Percentiles rank a stretch among this genome's conserved stretches.
Conservation (phyloP, 2,797 vertebrate species). For the Karalla daura region DNA sequence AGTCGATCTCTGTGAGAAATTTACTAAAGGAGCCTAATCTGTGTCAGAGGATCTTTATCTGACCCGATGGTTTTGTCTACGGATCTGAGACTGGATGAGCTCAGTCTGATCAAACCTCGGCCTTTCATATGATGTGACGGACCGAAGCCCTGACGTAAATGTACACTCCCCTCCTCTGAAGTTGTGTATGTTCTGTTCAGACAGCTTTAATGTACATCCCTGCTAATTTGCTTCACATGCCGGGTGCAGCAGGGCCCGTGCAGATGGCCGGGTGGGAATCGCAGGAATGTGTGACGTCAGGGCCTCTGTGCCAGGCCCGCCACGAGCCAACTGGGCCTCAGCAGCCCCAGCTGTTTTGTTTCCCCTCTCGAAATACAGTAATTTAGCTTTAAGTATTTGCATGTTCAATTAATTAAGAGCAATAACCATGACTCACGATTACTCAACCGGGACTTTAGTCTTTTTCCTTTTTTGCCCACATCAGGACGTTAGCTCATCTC, state of each 20-base stretch:
- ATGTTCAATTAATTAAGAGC: conserved; percentile 5
- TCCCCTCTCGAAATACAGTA: conserved; percentile 1
- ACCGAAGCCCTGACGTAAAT: conserved; percentile 18
- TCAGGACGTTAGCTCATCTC: background rate
- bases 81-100: background rate
- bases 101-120: background rate
- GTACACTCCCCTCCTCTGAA: conserved; percentile 9
- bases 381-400: conserved; percentile 11
- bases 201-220: conserved; percentile 28
- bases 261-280: conserved; percentile 54
- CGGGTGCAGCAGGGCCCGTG: conserved; percentile 37
- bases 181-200: conserved; percentile 32
- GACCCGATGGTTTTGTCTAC: conserved; percentile 25
- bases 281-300: conserved; percentile 74
- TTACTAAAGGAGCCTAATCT: background rate
- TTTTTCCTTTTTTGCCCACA: conserved; percentile 5
- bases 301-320: conserved; percentile 41
- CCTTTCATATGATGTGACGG: conserved; percentile 3
- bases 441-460: background rate
- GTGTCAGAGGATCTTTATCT: conserved; percentile 2
- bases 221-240: conserved; percentile 66
- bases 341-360: conserved; percentile 35
- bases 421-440: background rate
- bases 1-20: conserved; percentile 5
- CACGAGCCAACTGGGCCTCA: conserved; percentile 56